A percentile compares a stretch with the other conserved stretches of the same genome.
Evolutionary conservation across 2,888 invertebrate species (phyloP).

Genomic region (Andrena trimmerana): DNA sequence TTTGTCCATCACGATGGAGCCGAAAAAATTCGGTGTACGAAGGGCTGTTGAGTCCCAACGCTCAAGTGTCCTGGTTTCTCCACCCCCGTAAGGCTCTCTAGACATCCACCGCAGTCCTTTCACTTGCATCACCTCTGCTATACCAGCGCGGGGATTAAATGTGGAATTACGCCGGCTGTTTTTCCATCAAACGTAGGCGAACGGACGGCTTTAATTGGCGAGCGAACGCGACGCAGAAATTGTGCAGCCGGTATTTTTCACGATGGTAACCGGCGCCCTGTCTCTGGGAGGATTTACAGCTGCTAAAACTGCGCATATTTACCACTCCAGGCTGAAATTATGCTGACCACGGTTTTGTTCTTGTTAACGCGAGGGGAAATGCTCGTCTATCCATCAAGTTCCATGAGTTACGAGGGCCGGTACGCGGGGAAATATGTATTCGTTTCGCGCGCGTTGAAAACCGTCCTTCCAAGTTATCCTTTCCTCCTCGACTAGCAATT

Average conservation of each 20-base stretch:
- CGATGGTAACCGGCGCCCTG: neutral
- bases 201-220: constrained; percentile 22
- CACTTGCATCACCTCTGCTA: neutral
- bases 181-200: constrained; percentile 10
- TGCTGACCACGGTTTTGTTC: constrained; percentile 56
- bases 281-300: constrained; percentile 47
- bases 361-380: constrained; percentile 39
- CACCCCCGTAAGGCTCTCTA: too few species aligned
- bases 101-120: neutral
- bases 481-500: neutral
- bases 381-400: constrained; percentile 56
- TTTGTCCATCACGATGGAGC: too few species aligned
- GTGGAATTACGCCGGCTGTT: neutral
- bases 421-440: constrained; percentile 54
- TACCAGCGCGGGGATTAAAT: neutral
- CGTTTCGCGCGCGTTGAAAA: constrained; percentile 26
- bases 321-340: constrained; percentile 43
- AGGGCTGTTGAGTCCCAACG: too few species aligned
- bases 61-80: too few species aligned
- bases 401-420: constrained; percentile 42
- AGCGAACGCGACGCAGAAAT: constrained; percentile 26
- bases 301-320: constrained; percentile 53
- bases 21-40: too few species aligned
- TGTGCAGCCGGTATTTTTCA: constrained; percentile 25
- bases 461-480: neutral